Percentiles rank a stretch among this genome's conserved stretches.
These are phyloP conservation scores for Dinomys branickii DNA, from an alignment of 2,113 vertebrate genomes.

Conservation along the genomic window DNA sequence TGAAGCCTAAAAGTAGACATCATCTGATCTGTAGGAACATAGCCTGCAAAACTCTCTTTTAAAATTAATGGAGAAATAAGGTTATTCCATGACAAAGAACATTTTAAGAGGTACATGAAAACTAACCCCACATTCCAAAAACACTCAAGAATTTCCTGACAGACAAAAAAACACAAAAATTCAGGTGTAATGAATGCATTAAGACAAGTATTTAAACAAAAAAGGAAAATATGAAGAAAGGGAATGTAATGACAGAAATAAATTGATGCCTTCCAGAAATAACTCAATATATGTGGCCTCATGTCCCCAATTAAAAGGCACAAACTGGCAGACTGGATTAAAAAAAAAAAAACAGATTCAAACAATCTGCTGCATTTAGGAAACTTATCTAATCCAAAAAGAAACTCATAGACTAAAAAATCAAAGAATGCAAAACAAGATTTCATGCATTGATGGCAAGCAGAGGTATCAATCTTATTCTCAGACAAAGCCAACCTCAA, in stretches of 20 bases:
- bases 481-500: background rate
- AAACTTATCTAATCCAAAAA: background rate
- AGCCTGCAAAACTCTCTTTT: background rate
- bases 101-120: background rate
- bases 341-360: background rate
- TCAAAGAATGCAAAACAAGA: background rate
- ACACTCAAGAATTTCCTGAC: background rate
- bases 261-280: background rate
- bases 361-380: background rate
- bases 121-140: background rate
- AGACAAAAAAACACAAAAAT: background rate
- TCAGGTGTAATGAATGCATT: background rate
- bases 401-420: background rate
- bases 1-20: background rate
- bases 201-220: background rate
- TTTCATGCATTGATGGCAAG: background rate
- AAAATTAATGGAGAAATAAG: background rate
- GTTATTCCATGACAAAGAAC: background rate
- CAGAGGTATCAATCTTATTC: background rate
- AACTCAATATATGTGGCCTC: background rate
- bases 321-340: background rate
- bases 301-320: background rate
- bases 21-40: background rate
- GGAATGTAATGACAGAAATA: background rate
- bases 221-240: background rate